Conservation (phyloP, 2,797 vertebrate genomes). For the Crenichthys baileyi region DNA sequence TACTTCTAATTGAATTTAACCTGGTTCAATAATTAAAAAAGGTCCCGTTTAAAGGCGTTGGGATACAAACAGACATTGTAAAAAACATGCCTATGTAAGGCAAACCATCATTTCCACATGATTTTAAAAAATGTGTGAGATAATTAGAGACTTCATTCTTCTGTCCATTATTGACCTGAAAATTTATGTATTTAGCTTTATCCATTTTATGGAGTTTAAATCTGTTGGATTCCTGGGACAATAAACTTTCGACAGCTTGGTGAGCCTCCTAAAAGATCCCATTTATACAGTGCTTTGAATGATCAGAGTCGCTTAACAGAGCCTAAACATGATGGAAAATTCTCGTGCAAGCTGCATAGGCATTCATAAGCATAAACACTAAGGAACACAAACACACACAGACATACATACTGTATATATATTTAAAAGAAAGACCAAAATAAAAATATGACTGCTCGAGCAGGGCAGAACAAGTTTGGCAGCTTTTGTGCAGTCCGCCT, state of each 20-base stretch:
- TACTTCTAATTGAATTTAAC: slow-evolving; percentile 12
- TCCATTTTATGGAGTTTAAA: slow-evolving; percentile 30
- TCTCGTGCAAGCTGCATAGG: slow-evolving; percentile 15
- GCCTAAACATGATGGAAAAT: slow-evolving; percentile 17
- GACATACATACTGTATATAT: not conserved
- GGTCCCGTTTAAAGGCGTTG: not conserved
- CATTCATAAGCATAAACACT: slow-evolving; percentile 14
- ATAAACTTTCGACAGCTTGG: slow-evolving; percentile 26
- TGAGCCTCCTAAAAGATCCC: slow-evolving; percentile 29
- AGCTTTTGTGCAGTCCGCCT: slow-evolving; percentile 35
- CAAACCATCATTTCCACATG: slow-evolving; percentile 4
- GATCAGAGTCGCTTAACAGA: slow-evolving; percentile 17
- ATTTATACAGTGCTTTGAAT: not conserved
- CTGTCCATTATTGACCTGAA: slow-evolving; percentile 51
- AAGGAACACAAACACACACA: slow-evolving; percentile 9
- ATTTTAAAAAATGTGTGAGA: slow-evolving; percentile 17
- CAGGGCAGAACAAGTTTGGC: slow-evolving; percentile 55
- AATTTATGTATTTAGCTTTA: slow-evolving; percentile 30
- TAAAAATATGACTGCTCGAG: slow-evolving; percentile 30
- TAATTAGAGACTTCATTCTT: slow-evolving; percentile 23
- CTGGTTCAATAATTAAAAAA: slow-evolving; percentile 1
- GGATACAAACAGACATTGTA: not conserved
- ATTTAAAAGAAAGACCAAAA: slow-evolving; percentile 10
- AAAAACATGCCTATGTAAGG: not conserved
- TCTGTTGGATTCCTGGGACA: slow-evolving; percentile 20